These are phyloP conservation scores for Bhutanitis thaidina DNA, from an alignment of 2,888 invertebrate genomes.

Conservation along the genomic window DNA sequence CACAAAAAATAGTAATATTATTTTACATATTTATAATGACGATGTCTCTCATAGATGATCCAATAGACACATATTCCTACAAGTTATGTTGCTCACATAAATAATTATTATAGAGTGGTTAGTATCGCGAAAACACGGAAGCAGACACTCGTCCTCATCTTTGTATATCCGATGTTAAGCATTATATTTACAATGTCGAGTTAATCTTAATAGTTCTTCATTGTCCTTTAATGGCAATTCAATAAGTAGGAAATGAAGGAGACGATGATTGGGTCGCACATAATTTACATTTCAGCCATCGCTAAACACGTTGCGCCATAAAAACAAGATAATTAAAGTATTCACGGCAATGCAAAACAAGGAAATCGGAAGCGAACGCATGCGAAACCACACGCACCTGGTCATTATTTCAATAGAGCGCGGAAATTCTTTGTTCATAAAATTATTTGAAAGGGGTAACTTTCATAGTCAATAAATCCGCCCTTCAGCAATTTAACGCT, in stretches of 20 bases:
- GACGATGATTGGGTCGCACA: neutral
- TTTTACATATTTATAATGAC: no score
- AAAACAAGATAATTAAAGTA: slow-evolving; percentile 4
- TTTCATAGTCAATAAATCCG: no score
- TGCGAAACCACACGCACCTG: slow-evolving; percentile 4
- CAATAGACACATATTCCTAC: no score
- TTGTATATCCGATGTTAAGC: no score
- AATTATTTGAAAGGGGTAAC: neutral
- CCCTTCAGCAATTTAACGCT: neutral
- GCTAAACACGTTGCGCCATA: neutral
- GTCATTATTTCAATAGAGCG: neutral
- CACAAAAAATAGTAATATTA: no score
- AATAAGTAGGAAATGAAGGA: neutral
- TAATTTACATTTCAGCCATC: neutral
- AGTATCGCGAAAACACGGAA: no score
- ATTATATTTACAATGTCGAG: no score
- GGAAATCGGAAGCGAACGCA: slow-evolving; percentile 14
- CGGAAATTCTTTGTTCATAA: neutral
- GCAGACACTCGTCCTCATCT: no score
- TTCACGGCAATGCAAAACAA: neutral
- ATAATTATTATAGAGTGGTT: no score
- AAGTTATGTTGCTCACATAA: no score
- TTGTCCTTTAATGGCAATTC: neutral
- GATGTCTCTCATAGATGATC: no score
- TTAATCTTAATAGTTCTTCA: neutral